A percentile compares a stretch with the other conserved stretches of the same genome.
phyloP scores from a whole-genome alignment of 2,113 vertebrate species.

The Mixornis gularis region DNA sequence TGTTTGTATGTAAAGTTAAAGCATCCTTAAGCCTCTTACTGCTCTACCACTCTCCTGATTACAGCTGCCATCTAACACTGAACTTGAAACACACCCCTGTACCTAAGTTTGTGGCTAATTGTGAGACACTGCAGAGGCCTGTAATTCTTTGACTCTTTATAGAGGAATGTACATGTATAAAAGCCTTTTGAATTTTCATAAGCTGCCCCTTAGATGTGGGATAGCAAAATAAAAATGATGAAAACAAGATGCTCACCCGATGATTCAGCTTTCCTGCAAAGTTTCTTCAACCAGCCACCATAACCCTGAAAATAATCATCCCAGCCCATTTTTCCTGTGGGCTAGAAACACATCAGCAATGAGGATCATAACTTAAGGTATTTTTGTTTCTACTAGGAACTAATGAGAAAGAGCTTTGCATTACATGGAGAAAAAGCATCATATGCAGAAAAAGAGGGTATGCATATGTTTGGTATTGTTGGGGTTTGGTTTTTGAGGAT shows the following conservation, averaged over 20 bases:
- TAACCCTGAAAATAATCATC: conserved; percentile 25
- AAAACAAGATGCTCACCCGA: conserved; percentile 29
- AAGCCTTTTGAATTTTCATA: conserved; percentile 45
- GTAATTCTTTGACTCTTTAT: conserved; percentile 25
- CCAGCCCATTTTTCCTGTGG: conserved; percentile 1
- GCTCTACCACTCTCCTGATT: background rate
- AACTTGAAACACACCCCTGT: background rate
- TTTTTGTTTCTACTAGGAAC: background rate
- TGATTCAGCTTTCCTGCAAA: conserved; percentile 53
- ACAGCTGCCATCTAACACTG: background rate
- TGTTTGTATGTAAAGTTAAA: background rate
- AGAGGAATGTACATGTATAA: conserved; percentile 20
- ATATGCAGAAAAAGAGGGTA: background rate
- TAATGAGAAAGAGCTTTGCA: background rate
- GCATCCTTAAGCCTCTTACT: background rate
- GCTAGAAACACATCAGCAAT: background rate
- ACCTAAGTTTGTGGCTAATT: background rate
- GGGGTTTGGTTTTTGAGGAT: background rate
- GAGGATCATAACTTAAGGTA: background rate
- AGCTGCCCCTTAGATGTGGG: conserved; percentile 1
- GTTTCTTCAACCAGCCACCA: conserved; percentile 12
- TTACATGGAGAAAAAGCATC: background rate
- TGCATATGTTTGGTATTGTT: background rate
- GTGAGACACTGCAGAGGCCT: background rate
- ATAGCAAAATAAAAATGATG: conserved; percentile 25